These are phyloP conservation scores for Valencia hispanica DNA, from an alignment of 2,797 vertebrate genomes.

Conservation along the genomic window DNA sequence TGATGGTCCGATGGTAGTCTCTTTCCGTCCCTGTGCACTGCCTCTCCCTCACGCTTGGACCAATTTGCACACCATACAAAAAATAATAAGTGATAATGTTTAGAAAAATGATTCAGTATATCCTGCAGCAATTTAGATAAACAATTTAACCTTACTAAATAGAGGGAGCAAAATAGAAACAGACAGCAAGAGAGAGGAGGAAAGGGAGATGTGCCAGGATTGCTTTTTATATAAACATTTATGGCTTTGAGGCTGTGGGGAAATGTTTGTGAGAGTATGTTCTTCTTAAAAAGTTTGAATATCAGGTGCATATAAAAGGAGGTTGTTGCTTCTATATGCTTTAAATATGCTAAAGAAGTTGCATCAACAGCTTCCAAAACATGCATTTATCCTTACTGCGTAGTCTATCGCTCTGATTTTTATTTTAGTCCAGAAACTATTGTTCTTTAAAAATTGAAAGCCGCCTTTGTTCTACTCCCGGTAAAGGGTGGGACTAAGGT, in stretches of 20 bases:
- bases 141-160: slow-evolving; percentile 62
- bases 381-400: background rate
- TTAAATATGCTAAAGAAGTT: background rate
- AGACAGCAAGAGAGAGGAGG: slow-evolving; percentile 32
- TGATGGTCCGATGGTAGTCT: slow-evolving; percentile 66
- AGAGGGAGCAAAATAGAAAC: slow-evolving; percentile 42
- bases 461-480: background rate
- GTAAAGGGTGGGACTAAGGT: background rate
- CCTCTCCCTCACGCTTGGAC: slow-evolving; percentile 38
- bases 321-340: slow-evolving; percentile 64
- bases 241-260: slow-evolving; percentile 45
- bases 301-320: slow-evolving; percentile 53
- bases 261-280: slow-evolving; percentile 33
- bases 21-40: slow-evolving; percentile 21
- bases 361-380: background rate
- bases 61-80: slow-evolving; percentile 62
- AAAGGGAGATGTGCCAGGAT: slow-evolving; percentile 39
- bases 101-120: slow-evolving; percentile 72
- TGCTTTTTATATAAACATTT: slow-evolving; percentile 59
- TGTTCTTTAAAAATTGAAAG: background rate
- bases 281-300: slow-evolving; percentile 52
- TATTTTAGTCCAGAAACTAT: background rate
- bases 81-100: slow-evolving; percentile 70
- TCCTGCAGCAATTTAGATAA: slow-evolving; percentile 73
- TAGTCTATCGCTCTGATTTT: background rate